These are phyloP conservation scores for Dione juno DNA, from an alignment of 2,888 invertebrate species.

Conservation along the genomic window DNA sequence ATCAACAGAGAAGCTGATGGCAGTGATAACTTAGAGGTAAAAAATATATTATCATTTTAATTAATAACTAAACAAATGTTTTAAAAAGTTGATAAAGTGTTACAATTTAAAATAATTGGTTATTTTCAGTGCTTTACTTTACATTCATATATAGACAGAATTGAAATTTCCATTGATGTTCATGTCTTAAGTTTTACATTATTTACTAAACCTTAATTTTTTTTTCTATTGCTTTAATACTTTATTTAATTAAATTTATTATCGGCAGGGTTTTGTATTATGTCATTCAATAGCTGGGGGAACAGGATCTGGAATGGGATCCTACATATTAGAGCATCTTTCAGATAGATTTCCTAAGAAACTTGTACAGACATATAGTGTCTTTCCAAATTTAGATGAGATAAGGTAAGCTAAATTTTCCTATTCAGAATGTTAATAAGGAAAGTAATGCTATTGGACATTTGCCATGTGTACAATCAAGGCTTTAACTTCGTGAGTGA, in stretches of 20 bases:
- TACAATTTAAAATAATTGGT: too few species aligned
- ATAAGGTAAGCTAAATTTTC: constrained; percentile 85
- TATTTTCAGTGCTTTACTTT: too few species aligned
- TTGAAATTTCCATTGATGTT: too few species aligned
- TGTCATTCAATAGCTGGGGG: constrained; percentile 99
- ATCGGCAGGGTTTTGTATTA: constrained; percentile 93
- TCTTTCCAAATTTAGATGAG: constrained; percentile 98
- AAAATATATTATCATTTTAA: background rate
- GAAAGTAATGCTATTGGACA: background rate
- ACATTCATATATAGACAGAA: too few species aligned
- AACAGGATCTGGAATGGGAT: constrained; percentile 99
- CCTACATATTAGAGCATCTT: constrained; percentile 94
- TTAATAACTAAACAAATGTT: background rate
- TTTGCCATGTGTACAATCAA: too few species aligned
- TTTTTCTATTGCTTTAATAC: too few species aligned
- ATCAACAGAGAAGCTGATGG: constrained; percentile 99
- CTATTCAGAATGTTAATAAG: background rate
- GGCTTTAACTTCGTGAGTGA: too few species aligned
- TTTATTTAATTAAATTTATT: background rate
- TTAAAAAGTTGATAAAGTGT: too few species aligned
- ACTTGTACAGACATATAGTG: constrained; percentile 98
- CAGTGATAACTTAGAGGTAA: constrained; percentile 97
- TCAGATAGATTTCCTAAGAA: constrained; percentile 98
- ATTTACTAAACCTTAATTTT: too few species aligned
- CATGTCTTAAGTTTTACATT: too few species aligned